Evolutionary conservation across 2,113 vertebrate species (phyloP).

Genomic region (Tiliqua scincoides): DNA sequence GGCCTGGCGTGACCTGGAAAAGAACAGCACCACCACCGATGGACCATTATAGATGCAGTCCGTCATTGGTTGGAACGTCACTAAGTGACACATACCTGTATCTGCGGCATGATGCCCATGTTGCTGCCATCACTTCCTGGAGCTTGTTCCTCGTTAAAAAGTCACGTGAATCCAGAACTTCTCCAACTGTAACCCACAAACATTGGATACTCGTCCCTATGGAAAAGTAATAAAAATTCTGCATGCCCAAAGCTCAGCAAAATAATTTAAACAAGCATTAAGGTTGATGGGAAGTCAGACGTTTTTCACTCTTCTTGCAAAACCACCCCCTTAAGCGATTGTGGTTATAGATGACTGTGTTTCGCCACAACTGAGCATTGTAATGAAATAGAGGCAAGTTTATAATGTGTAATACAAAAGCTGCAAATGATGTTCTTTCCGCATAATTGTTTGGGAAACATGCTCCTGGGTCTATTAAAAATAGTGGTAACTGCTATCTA

Average conservation of each 20-base stretch:
- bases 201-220: not conserved
- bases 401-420: constrained; percentile 27
- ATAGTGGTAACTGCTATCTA: constrained; percentile 38
- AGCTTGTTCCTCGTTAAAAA: not conserved
- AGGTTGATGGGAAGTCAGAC: constrained; percentile 14
- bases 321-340: not conserved
- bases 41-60: no score
- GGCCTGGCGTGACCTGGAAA: no score
- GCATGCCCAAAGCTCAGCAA: not conserved
- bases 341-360: not conserved
- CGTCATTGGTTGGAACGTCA: no score
- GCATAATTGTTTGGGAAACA: constrained; percentile 28
- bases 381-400: constrained; percentile 24
- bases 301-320: not conserved
- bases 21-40: no score
- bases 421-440: not conserved
- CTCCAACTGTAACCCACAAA: not conserved
- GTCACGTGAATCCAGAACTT: not conserved
- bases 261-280: not conserved
- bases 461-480: constrained; percentile 26
- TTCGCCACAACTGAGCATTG: constrained; percentile 33
- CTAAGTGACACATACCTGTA: no score
- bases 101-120: not conserved
- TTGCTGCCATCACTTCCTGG: not conserved
- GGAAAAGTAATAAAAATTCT: constrained; percentile 3